Evolutionary conservation across 2,113 vertebrate genomes (phyloP).

Genomic region (Grammomys dolichurus): DNA sequence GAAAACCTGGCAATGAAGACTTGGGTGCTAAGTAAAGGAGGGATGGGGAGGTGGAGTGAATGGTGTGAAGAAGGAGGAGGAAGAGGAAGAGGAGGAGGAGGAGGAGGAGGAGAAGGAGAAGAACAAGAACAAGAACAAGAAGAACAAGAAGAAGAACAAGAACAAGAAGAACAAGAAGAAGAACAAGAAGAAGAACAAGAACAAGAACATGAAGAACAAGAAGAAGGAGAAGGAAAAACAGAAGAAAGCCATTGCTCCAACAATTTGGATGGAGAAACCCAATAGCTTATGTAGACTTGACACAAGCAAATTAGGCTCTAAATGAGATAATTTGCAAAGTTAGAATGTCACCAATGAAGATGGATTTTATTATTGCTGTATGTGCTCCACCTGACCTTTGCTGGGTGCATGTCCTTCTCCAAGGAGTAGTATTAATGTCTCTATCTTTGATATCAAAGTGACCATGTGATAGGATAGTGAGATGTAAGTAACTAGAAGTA

Average conservation of each 20-base stretch:
- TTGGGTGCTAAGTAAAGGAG: background rate
- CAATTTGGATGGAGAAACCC: background rate
- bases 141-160: too few species aligned
- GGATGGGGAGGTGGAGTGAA: background rate
- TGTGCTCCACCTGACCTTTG: background rate
- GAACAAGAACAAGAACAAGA: too few species aligned
- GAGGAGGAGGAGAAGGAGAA: too few species aligned
- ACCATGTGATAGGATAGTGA: background rate
- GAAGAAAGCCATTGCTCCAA: background rate
- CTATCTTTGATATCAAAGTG: background rate
- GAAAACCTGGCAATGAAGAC: background rate
- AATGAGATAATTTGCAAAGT: background rate
- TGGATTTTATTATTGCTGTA: background rate
- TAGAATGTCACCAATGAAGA: background rate
- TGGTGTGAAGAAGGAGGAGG: background rate
- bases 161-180: too few species aligned
- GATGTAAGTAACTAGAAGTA: background rate
- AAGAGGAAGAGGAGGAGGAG: background rate
- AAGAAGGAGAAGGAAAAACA: background rate
- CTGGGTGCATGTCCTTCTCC: background rate
- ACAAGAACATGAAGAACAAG: too few species aligned
- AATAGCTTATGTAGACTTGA: background rate
- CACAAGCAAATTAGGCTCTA: background rate
- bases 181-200: too few species aligned
- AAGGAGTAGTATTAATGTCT: background rate